Evolutionary conservation across 2,113 vertebrate species (phyloP).

Genomic region (Sapajus apella): DNA sequence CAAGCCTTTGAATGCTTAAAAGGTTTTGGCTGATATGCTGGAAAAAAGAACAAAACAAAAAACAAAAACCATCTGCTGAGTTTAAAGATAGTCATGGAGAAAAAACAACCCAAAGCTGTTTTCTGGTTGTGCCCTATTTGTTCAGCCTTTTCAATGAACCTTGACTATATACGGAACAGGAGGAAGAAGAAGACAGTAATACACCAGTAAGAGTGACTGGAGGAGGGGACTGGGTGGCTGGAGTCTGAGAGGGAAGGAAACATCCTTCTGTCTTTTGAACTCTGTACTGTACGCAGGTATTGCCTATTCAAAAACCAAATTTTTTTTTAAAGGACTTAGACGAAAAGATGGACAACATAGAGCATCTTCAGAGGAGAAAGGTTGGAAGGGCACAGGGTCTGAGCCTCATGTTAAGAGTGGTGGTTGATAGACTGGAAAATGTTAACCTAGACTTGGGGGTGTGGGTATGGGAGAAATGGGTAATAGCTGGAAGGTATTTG

Average conservation of each 20-base stretch:
- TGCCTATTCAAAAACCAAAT: background rate
- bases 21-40: background rate
- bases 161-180: background rate
- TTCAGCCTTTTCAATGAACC: background rate
- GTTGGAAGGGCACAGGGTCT: background rate
- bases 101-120: background rate
- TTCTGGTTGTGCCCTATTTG: background rate
- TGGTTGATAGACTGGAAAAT: background rate
- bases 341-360: background rate
- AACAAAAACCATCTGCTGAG: background rate
- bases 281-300: background rate
- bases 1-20: background rate
- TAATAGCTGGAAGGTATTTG: background rate
- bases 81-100: background rate
- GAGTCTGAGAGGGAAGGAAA: background rate
- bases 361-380: background rate
- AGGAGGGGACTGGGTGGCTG: background rate
- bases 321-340: background rate
- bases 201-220: too few species aligned
- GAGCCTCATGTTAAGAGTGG: background rate
- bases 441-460: background rate
- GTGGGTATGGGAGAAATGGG: fast-evolving
- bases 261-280: background rate
- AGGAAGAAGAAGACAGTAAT: background rate
- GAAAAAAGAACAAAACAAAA: background rate